These are phyloP conservation scores for Drosophila murphyi DNA, from an alignment of 1,140 invertebrate genomes.

Conservation along the genomic window DNA sequence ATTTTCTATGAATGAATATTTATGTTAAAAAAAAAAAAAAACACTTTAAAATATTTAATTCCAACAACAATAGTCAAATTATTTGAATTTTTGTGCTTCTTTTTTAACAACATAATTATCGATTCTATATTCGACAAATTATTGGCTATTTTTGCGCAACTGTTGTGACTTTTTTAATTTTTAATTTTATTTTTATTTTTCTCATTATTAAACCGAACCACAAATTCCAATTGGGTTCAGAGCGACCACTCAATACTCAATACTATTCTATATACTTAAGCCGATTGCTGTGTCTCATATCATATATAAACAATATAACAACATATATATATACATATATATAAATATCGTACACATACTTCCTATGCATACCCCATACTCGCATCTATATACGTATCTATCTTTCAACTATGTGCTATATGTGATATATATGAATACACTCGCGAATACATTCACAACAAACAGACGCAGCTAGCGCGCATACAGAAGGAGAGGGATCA, in stretches of 20 bases:
- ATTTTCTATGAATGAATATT: no score
- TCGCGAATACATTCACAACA: constrained; percentile 21
- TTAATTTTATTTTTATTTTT: background rate
- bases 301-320: constrained; percentile 1
- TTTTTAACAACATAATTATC: no score
- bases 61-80: no score
- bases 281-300: constrained; percentile 4
- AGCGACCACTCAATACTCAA: background rate
- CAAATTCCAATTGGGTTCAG: background rate
- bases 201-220: background rate
- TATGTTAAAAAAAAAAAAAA: no score
- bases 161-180: background rate
- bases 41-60: no score
- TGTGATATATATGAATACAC: constrained; percentile 15
- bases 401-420: constrained; percentile 68
- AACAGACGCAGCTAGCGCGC: constrained; percentile 88
- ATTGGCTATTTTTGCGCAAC: no score
- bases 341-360: constrained; percentile 36
- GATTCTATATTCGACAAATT: no score
- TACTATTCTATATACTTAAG: background rate
- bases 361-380: constrained; percentile 62
- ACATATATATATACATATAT: constrained; percentile 20
- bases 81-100: no score
- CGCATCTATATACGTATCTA: constrained; percentile 58
- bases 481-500: constrained; percentile 95